These are phyloP conservation scores for Peromyscus attwateri DNA, from an alignment of 2,797 vertebrate species.

Conservation along the genomic window DNA sequence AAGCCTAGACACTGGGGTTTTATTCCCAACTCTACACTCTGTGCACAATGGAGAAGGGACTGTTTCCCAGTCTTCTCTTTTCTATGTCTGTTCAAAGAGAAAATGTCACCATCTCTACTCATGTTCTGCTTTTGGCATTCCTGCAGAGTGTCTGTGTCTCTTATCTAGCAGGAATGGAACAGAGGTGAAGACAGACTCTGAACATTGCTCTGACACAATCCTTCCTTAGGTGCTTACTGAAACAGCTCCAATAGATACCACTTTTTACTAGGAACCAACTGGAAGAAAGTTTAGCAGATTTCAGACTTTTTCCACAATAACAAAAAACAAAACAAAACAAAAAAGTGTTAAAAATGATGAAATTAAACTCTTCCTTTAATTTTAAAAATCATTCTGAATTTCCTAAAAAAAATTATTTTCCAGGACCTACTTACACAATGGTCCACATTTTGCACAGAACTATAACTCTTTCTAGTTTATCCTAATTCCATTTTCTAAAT, in stretches of 20 bases:
- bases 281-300: not conserved
- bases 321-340: not conserved
- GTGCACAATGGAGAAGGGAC: not conserved
- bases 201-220: accelerated
- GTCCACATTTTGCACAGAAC: not conserved
- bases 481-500: not conserved
- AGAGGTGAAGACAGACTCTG: accelerated
- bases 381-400: constrained; percentile 7
- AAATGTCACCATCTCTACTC: not conserved
- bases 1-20: not conserved
- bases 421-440: not conserved
- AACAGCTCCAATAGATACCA: accelerated
- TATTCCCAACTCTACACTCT: not conserved
- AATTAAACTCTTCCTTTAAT: constrained; percentile 2
- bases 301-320: not conserved
- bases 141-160: not conserved
- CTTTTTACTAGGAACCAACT: not conserved
- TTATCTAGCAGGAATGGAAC: not conserved
- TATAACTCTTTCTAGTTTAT: not conserved
- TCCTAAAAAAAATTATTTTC: not conserved
- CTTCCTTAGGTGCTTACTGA: not conserved
- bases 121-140: not conserved
- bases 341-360: not conserved
- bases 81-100: not conserved
- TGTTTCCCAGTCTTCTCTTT: not conserved